Percentiles rank a stretch among this genome's conserved stretches.
These are phyloP conservation scores for Rhynchonycteris naso DNA, from an alignment of 2,797 vertebrate genomes.

Conservation along the genomic window DNA sequence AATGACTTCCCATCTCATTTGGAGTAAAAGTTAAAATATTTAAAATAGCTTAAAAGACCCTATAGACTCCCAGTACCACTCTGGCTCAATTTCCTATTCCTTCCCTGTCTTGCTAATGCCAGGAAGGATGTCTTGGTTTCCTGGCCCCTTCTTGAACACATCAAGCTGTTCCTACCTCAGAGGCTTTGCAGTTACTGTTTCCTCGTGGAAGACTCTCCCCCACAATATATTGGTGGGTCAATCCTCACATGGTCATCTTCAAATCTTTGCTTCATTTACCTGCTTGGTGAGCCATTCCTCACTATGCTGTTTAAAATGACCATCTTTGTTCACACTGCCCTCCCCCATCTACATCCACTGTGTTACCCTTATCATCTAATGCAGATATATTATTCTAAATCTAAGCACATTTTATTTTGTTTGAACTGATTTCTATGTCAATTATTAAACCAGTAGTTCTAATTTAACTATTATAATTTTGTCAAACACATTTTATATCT, in stretches of 20 bases:
- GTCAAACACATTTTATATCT: conserved; percentile 30
- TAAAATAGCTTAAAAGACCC: neutral
- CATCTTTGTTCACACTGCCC: neutral
- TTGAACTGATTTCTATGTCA: conserved; percentile 5
- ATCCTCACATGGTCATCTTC: neutral
- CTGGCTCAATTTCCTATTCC: neutral
- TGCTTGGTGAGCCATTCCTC: neutral
- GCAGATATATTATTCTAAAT: neutral
- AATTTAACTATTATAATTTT: conserved; percentile 36
- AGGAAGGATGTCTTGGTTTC: neutral
- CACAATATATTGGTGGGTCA: no score
- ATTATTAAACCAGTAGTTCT: neutral
- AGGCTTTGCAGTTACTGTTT: neutral
- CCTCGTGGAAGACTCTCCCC: neutral
- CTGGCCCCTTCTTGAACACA: neutral
- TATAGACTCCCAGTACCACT: neutral
- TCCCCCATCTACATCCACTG: neutral
- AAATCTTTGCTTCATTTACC: neutral
- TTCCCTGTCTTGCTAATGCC: neutral
- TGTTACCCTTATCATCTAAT: neutral
- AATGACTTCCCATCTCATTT: neutral
- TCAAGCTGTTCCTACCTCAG: no score
- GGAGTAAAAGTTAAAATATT: neutral
- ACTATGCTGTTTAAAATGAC: neutral
- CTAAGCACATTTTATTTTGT: neutral